Base-by-base conservation (phyloP, 1,140 invertebrate genomes). In the Gyrodactylus bullatarudis region DNA sequence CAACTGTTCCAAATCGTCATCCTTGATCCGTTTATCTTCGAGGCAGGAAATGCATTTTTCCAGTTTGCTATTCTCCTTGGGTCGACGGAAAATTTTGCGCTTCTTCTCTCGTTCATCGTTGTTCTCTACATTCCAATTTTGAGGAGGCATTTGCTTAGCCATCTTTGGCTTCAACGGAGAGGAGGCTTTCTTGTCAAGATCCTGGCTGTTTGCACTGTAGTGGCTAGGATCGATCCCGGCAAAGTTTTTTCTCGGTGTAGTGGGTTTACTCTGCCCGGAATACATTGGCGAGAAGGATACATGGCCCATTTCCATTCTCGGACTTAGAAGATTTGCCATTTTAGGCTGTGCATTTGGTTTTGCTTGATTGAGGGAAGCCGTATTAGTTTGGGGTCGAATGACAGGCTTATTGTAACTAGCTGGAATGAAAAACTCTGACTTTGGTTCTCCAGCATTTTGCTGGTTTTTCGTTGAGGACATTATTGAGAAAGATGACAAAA, bases 21-120 rank as follows among this genome's bases (percentile, higher is more conserved):
- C 70, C 24, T 71, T 71, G 26, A 71, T 71, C 24, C 70, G 20
- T 71, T 71, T 71, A 24, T 71, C 70, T n/a, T 71, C 21, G 1
- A 71, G 70, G 24, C 21, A 71, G 1, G 26, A 23, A 19, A 71
- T 71, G 2, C 22, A 71, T n/a, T 71, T 71, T 1, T 21, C 24
- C 24, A 71, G 24, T 71, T 71, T 71, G 24, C 70, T 71, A 71
- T 71, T 24, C 21, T 21, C 21, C 20, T 71, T 21, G 24, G 24
- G 70, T 25, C 21, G 70, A 21, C 23, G 68, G 23, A 71, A 71
- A 1, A 20, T 21, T 1, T 24, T 21, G 22, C 24, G 22, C n/a
- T 71, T 71, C 24, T 71, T 71, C 20, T 71, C 70, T 20, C 24
- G 1, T 21, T 8, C 24, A 23, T 2, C 70, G 24, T 20, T 26